Base-by-base conservation (phyloP, 1,140 invertebrate genomes). In the Episyrphus balteatus region DNA sequence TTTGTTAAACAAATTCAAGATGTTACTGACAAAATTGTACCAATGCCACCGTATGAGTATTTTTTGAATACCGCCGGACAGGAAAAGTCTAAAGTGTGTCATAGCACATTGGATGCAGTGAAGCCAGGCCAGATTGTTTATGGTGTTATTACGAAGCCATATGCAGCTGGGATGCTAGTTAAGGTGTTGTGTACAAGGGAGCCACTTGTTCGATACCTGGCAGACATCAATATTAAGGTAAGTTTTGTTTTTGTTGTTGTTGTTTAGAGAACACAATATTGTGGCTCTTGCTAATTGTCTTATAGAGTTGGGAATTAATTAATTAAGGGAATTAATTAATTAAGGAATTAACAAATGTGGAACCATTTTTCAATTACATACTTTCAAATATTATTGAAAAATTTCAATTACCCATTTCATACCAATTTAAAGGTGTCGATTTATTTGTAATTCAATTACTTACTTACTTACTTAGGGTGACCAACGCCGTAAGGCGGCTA, bases 191-290 rank as follows among this genome's bases (percentile, higher is more conserved):
- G 87, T 71, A 83, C 84, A 48, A 83, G 83, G 51, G 82, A 81
- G 54, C 82, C 84, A 33, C 79, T 78, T 55, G 78, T 80, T 32
- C 75, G 83, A 68, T 84, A 86, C 72, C 81, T 91, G 30, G 82
- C 82, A 42, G 86, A 92, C 70, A 78, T 92, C 48, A 84, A 83
- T 67, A 81, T 92, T 44, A 89, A 86, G 77, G 88, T 82, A 57
- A 61, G 34, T 54, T 41, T 15, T 3, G 21, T 26, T 26, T 17
- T 26, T 5, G 21, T 26, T 26, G 3, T 26, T 26, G 21, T 3
- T 26, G 3, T 26, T 26, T 26, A 26, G 21, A n/a, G n/a, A n/a
- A n/a, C n/a, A n/a, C n/a, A n/a, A n/a, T n/a, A n/a, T n/a, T n/a
- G n/a, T n/a, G n/a, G n/a, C n/a, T n/a, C n/a, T n/a, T n/a, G n/a